Percentiles rank a stretch among this genome's conserved stretches.
phyloP scores from a whole-genome alignment of 2,797 vertebrate species.

The Prunella strophiata region DNA sequence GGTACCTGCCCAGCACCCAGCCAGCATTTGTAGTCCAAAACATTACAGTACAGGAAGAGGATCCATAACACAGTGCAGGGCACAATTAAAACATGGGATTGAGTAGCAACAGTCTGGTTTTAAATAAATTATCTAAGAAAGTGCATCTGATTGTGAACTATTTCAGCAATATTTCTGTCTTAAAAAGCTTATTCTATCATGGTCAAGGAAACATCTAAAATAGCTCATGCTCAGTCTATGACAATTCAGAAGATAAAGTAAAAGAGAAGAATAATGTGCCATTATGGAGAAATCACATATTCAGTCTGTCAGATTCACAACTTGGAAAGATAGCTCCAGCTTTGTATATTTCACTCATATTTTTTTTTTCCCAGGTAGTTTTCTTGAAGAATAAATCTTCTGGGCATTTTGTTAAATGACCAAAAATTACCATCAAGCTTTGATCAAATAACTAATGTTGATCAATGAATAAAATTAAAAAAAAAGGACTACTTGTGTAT shows the following conservation, averaged over 20 bases:
- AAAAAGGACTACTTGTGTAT: background rate
- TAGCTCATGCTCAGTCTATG: background rate
- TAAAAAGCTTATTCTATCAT: background rate
- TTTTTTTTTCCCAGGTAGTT: background rate
- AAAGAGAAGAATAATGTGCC: background rate
- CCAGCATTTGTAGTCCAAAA: background rate
- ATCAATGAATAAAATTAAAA: background rate
- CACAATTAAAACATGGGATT: background rate
- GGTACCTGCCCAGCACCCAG: background rate
- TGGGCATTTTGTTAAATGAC: background rate
- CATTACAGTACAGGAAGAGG: background rate
- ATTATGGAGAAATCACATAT: background rate
- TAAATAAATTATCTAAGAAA: background rate
- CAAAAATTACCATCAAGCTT: background rate
- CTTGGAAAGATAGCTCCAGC: background rate
- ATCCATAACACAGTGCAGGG: fast-evolving
- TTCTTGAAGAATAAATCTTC: background rate
- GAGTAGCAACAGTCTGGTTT: background rate
- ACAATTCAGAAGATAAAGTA: background rate
- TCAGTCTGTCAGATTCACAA: background rate
- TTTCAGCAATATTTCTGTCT: background rate
- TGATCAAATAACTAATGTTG: background rate
- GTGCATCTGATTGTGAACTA: background rate
- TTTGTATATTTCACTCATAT: background rate
- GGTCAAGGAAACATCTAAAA: background rate